These are phyloP conservation scores for Apomyelois bistriatella DNA, from an alignment of 2,888 invertebrate genomes.

Conservation along the genomic window DNA sequence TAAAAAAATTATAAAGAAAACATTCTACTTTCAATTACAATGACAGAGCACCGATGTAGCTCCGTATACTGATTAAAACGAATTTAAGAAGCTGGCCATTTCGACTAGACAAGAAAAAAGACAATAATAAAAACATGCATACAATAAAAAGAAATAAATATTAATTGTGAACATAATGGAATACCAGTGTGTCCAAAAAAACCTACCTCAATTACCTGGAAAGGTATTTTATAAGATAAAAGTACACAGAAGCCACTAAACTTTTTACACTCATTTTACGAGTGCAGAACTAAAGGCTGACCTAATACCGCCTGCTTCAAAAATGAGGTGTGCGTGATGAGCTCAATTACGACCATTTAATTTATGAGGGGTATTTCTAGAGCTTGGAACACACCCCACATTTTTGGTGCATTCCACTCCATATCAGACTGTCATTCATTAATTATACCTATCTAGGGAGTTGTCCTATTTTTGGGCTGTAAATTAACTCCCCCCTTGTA, in stretches of 20 bases:
- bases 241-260: neutral
- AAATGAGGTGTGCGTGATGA: slow-evolving; percentile 2
- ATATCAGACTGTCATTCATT: slow-evolving; percentile 9
- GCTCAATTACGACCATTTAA: neutral
- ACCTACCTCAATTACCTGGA: neutral
- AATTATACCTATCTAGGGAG: neutral
- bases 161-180: too few species aligned
- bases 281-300: neutral
- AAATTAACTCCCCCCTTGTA: neutral
- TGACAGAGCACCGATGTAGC: too few species aligned
- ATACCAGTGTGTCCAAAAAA: too few species aligned
- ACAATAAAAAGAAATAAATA: too few species aligned
- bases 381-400: neutral
- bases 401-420: slow-evolving; percentile 12
- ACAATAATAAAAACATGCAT: too few species aligned
- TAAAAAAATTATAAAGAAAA: too few species aligned
- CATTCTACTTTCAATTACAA: too few species aligned
- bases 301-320: neutral
- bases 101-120: too few species aligned
- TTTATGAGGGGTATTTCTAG: neutral
- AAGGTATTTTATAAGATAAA: neutral
- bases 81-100: too few species aligned
- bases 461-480: neutral
- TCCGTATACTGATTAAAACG: too few species aligned
- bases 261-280: neutral